These are phyloP conservation scores for Heterochromis multidens DNA, from an alignment of 2,113 vertebrate species.

Conservation along the genomic window DNA sequence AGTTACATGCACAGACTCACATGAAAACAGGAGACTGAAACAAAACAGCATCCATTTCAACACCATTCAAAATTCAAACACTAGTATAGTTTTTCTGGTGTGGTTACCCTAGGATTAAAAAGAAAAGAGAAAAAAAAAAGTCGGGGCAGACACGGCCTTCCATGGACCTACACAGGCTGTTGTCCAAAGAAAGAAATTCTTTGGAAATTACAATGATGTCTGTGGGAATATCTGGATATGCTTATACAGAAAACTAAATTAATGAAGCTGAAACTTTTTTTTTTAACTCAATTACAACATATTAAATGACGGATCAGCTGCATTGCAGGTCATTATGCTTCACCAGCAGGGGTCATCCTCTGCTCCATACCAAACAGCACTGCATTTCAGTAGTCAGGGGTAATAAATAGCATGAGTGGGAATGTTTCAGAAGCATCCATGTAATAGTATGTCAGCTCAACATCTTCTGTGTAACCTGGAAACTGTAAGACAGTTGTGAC, in stretches of 20 bases:
- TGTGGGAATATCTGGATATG: not conserved
- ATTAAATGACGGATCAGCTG: not conserved
- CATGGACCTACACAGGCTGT: not conserved
- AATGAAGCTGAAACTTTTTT: not conserved
- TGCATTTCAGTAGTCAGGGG: not conserved
- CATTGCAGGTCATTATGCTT: constrained; percentile 9
- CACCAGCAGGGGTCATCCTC: constrained; percentile 67
- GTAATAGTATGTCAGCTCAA: not conserved
- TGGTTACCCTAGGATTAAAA: too few species aligned
- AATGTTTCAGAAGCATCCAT: not conserved
- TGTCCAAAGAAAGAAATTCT: not conserved
- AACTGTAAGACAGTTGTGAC: not conserved
- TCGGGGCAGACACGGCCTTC: not conserved
- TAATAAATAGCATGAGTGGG: not conserved
- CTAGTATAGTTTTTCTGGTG: not conserved
- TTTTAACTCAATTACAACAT: not conserved
- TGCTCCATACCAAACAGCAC: constrained; percentile 6
- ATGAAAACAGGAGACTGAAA: not conserved
- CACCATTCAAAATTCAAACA: not conserved
- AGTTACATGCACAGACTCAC: not conserved
- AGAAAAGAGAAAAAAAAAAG: not conserved
- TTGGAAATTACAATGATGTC: not conserved
- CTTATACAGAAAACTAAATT: not conserved
- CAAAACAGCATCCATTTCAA: not conserved
- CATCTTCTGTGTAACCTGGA: not conserved